These are phyloP conservation scores for Phoronis australis DNA, from an alignment of 2,888 invertebrate genomes.

Conservation along the genomic window DNA sequence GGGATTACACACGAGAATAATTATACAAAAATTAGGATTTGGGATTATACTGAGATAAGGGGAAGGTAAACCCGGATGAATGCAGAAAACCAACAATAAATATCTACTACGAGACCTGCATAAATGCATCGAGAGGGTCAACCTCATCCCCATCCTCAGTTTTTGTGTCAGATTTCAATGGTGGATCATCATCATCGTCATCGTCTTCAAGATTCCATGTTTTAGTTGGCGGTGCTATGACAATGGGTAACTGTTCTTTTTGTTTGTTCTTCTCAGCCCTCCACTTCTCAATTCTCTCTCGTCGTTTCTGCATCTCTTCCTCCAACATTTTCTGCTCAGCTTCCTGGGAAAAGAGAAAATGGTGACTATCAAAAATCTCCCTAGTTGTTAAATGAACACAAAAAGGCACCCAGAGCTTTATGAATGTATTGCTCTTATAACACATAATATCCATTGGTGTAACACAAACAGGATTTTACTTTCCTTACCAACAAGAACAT, in stretches of 20 bases:
- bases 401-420: too few species aligned
- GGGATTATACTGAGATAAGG: not conserved
- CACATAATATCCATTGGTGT: too few species aligned
- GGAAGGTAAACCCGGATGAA: not conserved
- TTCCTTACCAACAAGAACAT: too few species aligned
- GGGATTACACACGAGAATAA: too few species aligned
- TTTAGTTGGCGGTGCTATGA: conserved; percentile 57
- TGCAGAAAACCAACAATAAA: not conserved
- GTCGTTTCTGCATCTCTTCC: conserved; percentile 89
- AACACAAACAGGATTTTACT: too few species aligned
- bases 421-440: too few species aligned
- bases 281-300: conserved; percentile 95
- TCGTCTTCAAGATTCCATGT: conserved; percentile 97
- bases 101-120: conserved; percentile 62
- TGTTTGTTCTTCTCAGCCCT: conserved; percentile 86
- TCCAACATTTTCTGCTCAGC: conserved; percentile 61
- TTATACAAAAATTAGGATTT: not conserved
- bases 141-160: conserved; percentile 37
- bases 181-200: conserved; percentile 66
- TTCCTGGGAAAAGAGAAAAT: conserved; percentile 26
- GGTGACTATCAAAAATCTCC: not conserved
- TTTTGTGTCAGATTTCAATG: conserved; percentile 46
- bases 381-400: too few species aligned
- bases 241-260: conserved; percentile 64
- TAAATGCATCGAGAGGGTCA: conserved; percentile 95